Conservation (phyloP, 2,888 invertebrate species). For the Caenorhabditis virilis region DNA sequence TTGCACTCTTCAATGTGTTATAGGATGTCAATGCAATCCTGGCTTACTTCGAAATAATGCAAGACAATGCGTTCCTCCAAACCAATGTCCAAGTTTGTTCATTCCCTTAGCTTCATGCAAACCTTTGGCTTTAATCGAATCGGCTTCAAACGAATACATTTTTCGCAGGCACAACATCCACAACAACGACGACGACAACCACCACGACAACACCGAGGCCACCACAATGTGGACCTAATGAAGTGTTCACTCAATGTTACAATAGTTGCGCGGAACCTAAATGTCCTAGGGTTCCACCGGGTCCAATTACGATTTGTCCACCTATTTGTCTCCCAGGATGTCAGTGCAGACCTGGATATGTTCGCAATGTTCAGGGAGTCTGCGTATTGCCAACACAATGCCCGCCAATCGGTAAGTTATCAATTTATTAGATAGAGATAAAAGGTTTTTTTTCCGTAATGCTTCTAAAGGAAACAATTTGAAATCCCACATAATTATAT, state of each 20-base stretch:
- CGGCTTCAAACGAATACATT: too few relatives aligned
- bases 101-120: too few relatives aligned
- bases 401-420: too few relatives aligned
- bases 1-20: neutral
- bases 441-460: too few relatives aligned
- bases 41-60: neutral
- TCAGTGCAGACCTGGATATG: slow-evolving; percentile 17
- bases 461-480: too few relatives aligned
- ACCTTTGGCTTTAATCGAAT: too few relatives aligned
- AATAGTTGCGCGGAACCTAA: slow-evolving; percentile 24
- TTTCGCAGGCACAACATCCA: too few relatives aligned
- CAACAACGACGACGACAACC: too few relatives aligned
- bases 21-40: neutral
- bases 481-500: too few relatives aligned
- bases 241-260: slow-evolving; percentile 10
- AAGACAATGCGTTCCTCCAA: neutral
- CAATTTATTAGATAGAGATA: too few relatives aligned
- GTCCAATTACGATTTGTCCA: too few relatives aligned
- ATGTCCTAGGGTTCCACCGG: slow-evolving; percentile 11
- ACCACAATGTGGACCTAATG: slow-evolving; percentile 16
- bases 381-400: slow-evolving; percentile 23
- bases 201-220: neutral
- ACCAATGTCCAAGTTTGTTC: too few relatives aligned
- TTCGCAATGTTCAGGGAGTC: slow-evolving; percentile 16
- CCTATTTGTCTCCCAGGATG: slow-evolving; percentile 22